phyloP scores from a whole-genome alignment of 1,140 invertebrate genomes.

The Hypothenemus hampei region DNA sequence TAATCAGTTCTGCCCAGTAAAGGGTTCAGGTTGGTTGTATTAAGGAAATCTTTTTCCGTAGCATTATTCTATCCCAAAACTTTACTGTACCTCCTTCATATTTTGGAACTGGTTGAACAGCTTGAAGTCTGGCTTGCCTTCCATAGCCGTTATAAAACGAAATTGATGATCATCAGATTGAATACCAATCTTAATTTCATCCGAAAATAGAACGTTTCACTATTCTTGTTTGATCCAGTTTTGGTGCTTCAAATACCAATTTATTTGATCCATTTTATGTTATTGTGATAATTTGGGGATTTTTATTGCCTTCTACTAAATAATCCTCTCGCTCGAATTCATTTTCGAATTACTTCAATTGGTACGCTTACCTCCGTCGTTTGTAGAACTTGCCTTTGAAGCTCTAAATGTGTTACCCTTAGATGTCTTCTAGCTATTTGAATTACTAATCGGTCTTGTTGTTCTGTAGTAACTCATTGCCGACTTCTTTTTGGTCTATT shows the following conservation, averaged over 20 bases:
- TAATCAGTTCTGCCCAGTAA: too few species aligned
- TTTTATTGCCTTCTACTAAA: slow-evolving; percentile 17
- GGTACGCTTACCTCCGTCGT: neutral
- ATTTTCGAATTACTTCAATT: neutral
- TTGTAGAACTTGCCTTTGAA: slow-evolving; percentile 5
- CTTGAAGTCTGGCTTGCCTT: too few species aligned
- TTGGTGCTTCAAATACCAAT: too few species aligned
- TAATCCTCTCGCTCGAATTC: slow-evolving; percentile 5
- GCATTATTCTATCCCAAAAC: too few species aligned
- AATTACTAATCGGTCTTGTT: neutral
- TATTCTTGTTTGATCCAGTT: neutral
- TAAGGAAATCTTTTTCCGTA: too few species aligned
- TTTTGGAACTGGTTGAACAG: too few species aligned
- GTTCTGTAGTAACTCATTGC: too few species aligned
- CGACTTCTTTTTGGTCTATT: slow-evolving; percentile 3
- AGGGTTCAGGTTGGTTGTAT: too few species aligned
- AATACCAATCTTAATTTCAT: too few species aligned
- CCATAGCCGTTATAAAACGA: too few species aligned
- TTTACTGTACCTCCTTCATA: too few species aligned
- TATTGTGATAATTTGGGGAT: slow-evolving; percentile 5
- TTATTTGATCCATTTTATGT: neutral
- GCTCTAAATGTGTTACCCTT: neutral
- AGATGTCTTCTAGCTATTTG: slow-evolving; percentile 8
- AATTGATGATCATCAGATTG: too few species aligned
- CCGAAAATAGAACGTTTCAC: neutral